Percentiles rank a stretch among this genome's conserved stretches.
Evolutionary conservation across 1,140 invertebrate species (phyloP).

Genomic region (Pseudomyrmex flavicornis): DNA sequence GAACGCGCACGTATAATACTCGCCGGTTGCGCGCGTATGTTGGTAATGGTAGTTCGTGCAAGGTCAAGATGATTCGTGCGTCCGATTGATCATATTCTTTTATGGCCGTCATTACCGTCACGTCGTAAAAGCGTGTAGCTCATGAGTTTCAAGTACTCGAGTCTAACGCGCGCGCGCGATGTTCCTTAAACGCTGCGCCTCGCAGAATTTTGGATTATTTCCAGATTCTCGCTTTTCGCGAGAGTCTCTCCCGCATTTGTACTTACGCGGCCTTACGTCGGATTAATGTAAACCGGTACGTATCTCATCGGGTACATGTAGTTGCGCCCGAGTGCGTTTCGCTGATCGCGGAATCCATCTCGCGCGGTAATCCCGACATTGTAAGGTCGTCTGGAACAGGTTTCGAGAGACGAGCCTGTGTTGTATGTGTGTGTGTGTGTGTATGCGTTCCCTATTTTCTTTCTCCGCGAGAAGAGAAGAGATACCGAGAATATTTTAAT

Average conservation of each 20-base stretch:
- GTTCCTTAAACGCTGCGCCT: conserved; percentile 2
- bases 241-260: background rate
- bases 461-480: conserved; percentile 19
- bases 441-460: conserved; percentile 56
- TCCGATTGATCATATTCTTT: conserved; percentile 65
- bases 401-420: conserved; percentile 51
- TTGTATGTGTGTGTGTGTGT: too few relatives aligned
- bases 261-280: background rate
- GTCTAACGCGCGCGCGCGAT: background rate
- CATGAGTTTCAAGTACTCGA: conserved; percentile 1
- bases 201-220: conserved; percentile 24
- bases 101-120: conserved; percentile 39
- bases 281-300: conserved; percentile 34
- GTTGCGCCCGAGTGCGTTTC: conserved; percentile 45
- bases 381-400: conserved; percentile 66
- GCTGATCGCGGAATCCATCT: conserved; percentile 67
- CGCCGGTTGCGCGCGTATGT: background rate
- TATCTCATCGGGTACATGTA: conserved; percentile 23
- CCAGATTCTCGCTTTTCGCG: background rate
- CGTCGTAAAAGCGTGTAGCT: conserved; percentile 14
- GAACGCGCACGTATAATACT: background rate
- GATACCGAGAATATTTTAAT: conserved; percentile 66
- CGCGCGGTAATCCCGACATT: conserved; percentile 65
- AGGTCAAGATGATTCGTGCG: conserved; percentile 61
- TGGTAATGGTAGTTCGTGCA: conserved; percentile 28